phyloP scores from a whole-genome alignment of 2,888 invertebrate species.

The Heliconius ismenius region DNA sequence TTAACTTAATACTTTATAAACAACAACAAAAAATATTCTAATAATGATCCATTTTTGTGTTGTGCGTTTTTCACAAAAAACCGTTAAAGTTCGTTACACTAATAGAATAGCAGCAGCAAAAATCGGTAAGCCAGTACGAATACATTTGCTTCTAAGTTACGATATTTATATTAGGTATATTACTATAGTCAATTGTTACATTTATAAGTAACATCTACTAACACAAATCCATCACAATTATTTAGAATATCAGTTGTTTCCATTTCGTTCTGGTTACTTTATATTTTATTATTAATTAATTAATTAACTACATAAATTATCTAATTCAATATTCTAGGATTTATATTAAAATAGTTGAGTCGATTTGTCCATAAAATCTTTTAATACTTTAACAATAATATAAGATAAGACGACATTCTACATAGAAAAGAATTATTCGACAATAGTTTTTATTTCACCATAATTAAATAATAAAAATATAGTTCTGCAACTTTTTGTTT shows the following conservation, averaged over 20 bases:
- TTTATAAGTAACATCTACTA: constrained; percentile 65
- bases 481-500: constrained; percentile 18
- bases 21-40: not conserved
- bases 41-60: not conserved
- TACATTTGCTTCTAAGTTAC: constrained; percentile 39
- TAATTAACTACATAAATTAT: constrained; percentile 39
- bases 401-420: constrained; percentile 43
- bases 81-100: constrained; percentile 26
- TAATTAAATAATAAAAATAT: constrained; percentile 30
- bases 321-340: constrained; percentile 43
- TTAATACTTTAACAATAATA: constrained; percentile 66
- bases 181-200: constrained; percentile 47
- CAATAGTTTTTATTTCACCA: constrained; percentile 34
- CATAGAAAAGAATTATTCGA: constrained; percentile 24
- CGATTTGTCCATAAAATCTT: constrained; percentile 79
- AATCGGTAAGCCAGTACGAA: constrained; percentile 33
- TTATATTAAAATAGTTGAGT: constrained; percentile 67
- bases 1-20: too few species aligned
- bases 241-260: constrained; percentile 81
- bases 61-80: not conserved
- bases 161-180: constrained; percentile 43
- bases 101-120: constrained; percentile 19
- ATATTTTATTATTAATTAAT: constrained; percentile 42
- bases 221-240: constrained; percentile 81
- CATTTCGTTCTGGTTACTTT: constrained; percentile 67